Evolutionary conservation across 2,797 vertebrate species (phyloP), one percentile per base, ranked within the genome.

Genomic region (Apogon talboti): DNA sequence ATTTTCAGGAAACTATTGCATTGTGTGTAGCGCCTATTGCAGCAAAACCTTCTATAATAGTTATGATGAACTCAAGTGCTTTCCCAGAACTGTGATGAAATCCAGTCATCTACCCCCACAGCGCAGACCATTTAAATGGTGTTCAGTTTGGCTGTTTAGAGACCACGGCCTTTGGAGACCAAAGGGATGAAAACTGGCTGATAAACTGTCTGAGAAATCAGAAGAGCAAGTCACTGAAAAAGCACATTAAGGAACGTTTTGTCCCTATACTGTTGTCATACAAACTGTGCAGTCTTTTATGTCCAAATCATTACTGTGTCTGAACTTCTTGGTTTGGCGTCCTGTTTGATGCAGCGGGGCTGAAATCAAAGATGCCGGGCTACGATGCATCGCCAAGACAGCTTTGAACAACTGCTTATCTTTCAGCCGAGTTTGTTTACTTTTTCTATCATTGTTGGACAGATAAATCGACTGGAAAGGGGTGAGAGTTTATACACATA

Each of bases 381-480:
- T 62, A 54, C 14, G 45, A 84, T 76, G 69, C 73, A 45, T 60
- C 33, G 3, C 62, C 19, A 68, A 76, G 70, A 71, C 76, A 57
- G 60, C 56, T 82, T 77, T 81, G 74, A 87, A 81, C 85, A 81
- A 70, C 37, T 16, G 62, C 78, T 86, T 82, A 79, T 89, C 83
- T 77, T 56, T 0, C 11, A 67, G 71, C 62, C 33, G 45, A 60
- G 78, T 85, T 85, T 90, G 78, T 90, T 87, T 87, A 84, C 79
- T 74, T 82, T 85, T 38, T 41, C 72, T 55, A 44, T 55, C 15
- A 40, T 78, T 70, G 72, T 66, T 57, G 73, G 78, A 84, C 71
- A 87, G 79, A 88, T 86, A 85, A 80, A 88, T 78, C 16, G 24
- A 74, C 77, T 58, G 61, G 30, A 78, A 71, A 74, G 37, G 51